Base-by-base conservation (phyloP, 2,888 invertebrate genomes). In the Electrophaes corylata region DNA sequence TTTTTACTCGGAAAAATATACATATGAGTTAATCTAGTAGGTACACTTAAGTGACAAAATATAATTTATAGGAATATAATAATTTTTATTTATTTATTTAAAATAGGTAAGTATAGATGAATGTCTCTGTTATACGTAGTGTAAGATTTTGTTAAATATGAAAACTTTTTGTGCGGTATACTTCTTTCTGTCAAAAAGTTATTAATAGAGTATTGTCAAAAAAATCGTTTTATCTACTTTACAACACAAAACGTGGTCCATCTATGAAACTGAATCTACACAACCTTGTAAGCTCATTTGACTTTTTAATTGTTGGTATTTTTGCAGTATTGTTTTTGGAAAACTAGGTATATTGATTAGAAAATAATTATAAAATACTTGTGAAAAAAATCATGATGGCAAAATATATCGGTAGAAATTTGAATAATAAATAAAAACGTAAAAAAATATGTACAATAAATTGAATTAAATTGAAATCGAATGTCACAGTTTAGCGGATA, bases 231-330 rank as follows among this genome's bases (percentile, higher is more conserved):
- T 75, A 81, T 84, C 75, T 79, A 73, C 65, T 65, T 57, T 71
- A 51, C 53, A 67, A 72, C 58, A 70, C 70, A 76, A 73, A 70
- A 64, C 63, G 62, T 77, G 76, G 78, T 81, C 81, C 78, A 73
- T 71, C 66, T 75, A 75, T 73, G 71, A 73, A 77, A 79, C 78
- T 73, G 75, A 77, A 73, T 75, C 83, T 83, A 86, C 88, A 89
- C 89, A 88, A 87, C 88, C 88, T 80, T 78, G 78, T 83, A 89
- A 88, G 89, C 89, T 90, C 88, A 69, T 50, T 16, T 37, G 14
- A 31, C 20, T 18, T 18, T 39, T 33, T 8, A 14, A 11, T 41
- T 23, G 12, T 33, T 19, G 39, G 19, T 41, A 40, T 16, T 26
- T 35, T n/a, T 49, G 19, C 29, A 40, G n/a, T 48, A 35, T 16